Conservation (phyloP, 2,888 invertebrate species). For the Miltochrista miniata region DNA sequence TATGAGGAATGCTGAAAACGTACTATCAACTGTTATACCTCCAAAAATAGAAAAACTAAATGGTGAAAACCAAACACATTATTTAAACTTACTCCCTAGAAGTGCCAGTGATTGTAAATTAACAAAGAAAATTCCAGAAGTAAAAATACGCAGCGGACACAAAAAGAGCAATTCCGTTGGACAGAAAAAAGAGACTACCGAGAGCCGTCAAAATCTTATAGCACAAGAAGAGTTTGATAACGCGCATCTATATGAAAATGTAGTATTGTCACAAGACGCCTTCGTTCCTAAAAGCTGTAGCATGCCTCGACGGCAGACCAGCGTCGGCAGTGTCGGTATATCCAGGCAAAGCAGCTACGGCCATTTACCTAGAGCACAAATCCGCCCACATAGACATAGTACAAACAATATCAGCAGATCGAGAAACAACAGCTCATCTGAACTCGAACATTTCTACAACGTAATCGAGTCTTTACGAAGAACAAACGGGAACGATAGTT, state of each 20-base stretch:
- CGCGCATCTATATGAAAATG: constrained; percentile 77
- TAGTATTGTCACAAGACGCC: constrained; percentile 57
- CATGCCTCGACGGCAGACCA: constrained; percentile 73
- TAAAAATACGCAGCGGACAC: constrained; percentile 60
- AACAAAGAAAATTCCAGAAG: constrained; percentile 60
- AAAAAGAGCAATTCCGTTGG: constrained; percentile 78
- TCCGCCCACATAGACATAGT: constrained; percentile 64
- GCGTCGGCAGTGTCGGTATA: constrained; percentile 56
- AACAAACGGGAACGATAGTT: constrained; percentile 38
- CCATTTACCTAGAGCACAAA: constrained; percentile 65
- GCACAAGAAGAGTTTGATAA: constrained; percentile 66
- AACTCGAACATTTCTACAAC: constrained; percentile 70
- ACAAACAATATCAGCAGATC: constrained; percentile 61
- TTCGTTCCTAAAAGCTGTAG: constrained; percentile 74
- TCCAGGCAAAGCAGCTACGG: constrained; percentile 72
- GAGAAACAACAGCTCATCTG: constrained; percentile 57
- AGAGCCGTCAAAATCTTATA: constrained; percentile 77
- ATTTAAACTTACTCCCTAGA: constrained; percentile 71
- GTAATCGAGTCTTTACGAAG: constrained; percentile 66
- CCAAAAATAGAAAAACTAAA: constrained; percentile 53
- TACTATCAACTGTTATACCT: constrained; percentile 34
- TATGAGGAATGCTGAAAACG: constrained; percentile 46
- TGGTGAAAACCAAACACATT: constrained; percentile 54
- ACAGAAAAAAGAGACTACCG: constrained; percentile 72
- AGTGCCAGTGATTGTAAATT: constrained; percentile 76